Percentiles rank a stretch among this genome's conserved stretches.
Evolutionary conservation across 2,797 vertebrate species (phyloP).

Genomic region (Smutsia temminckii): DNA sequence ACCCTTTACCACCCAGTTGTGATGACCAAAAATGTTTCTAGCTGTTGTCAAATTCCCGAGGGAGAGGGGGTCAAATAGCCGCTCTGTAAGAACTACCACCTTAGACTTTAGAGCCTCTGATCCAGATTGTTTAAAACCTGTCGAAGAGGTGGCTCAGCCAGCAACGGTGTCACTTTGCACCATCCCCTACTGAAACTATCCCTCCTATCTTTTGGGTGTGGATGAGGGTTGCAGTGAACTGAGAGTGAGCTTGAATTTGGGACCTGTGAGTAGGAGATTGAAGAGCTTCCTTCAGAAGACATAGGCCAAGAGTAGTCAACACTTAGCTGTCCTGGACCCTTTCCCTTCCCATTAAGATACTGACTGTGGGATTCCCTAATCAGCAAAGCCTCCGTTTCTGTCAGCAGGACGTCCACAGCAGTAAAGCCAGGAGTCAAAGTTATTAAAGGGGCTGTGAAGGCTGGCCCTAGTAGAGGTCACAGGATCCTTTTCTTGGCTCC

Average conservation of each 20-base stretch:
- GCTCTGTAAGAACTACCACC: neutral
- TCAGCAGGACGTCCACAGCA: neutral
- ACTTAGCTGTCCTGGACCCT: neutral
- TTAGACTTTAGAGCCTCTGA: neutral
- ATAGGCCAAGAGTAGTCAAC: neutral
- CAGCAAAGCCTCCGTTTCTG: neutral
- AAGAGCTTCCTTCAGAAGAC: neutral
- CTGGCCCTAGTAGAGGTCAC: neutral
- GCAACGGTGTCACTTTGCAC: neutral
- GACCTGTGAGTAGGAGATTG: neutral
- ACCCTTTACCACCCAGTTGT: neutral
- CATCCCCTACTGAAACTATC: neutral
- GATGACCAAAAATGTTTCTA: neutral
- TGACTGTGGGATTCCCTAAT: neutral
- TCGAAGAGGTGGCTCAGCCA: neutral
- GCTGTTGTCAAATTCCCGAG: neutral
- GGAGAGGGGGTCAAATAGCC: neutral
- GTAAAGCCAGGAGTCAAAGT: neutral
- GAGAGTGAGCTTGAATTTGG: neutral
- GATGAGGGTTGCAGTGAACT: neutral
- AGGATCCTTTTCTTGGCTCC: neutral
- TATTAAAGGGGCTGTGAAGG: neutral
- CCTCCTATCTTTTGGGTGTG: neutral
- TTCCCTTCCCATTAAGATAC: neutral
- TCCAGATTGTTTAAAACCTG: neutral